Base-by-base conservation (phyloP, 2,888 invertebrate genomes). In the Acheta domesticus region DNA sequence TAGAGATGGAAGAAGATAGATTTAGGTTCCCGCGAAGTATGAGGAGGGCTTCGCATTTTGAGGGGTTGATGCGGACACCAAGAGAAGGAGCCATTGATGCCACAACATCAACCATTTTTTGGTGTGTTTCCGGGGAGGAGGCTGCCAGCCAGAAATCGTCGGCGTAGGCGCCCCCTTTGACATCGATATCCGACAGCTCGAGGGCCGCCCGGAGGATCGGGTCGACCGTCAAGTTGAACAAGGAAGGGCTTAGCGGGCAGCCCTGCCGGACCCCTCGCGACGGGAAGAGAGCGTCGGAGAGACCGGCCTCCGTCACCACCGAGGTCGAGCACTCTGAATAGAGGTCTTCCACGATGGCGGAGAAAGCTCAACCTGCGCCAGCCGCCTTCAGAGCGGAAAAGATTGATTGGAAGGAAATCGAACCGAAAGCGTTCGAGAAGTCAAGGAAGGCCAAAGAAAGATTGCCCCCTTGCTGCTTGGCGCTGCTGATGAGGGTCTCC, bases 351-450 rank as follows among this genome's bases (percentile, higher is more conserved):
- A 73, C 8, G 5, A 73, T 73, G 5, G 3, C 1, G 0, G 4
- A 4, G 5, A 73, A 20, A 12, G 5, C 1, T 1, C 1, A 1
- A 5, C 73, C 73, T 1, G n/a, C n/a, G 4, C n/a, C 5, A 1
- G 73, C 4, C 0, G 5, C n/a, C 1, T 73, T 1, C 4, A 12
- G n/a, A 11, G 73, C 73, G 1, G 5, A 11, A 11, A 20, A 5
- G 5, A 73, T 19, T 0, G 73, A 11, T 1, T 4, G 1, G 12
- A 1, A 14, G 0, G 73, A 12, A 11, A 73, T 5, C 0, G 73
- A 73, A 4, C 73, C 73, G 1, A 73, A 73, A 1, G 73, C 73
- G 11, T 73, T 73, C 0, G 16, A 5, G 1, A 73, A 73, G 11
- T 73, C 12, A 4, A 73, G 73, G 3, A 16, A 73, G 0, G 8